Evolutionary conservation across 2,888 invertebrate species (phyloP), one percentile per base, ranked within the genome.

Genomic region (Graphium colonna): DNA sequence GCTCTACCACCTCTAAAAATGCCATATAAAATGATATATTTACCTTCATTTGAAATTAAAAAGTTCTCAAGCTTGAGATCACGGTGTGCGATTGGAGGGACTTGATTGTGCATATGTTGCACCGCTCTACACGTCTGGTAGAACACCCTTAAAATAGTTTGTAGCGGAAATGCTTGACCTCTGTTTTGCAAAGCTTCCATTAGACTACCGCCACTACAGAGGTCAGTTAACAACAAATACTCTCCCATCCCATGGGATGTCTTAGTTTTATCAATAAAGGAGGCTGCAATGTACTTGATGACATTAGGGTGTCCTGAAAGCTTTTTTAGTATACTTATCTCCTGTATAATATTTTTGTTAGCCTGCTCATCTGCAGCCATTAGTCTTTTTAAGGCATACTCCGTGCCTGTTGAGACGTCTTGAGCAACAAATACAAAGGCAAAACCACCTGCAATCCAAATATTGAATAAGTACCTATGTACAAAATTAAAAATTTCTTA

Each of bases 31-130:
- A 21, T 21, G 5, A 3, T 21, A 21, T 31, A 47, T 84, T 36
- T 90, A 71, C 97, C 97, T 83, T 96, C 95, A 68, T 91, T 91
- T 59, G 96, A 95, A 66, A 99, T 92, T 59, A 99, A 88, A 71
- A 99, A 93, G 86, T 99, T 99, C 91, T 99, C 99, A 83, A 95
- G 93, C 91, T 99, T 99, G 69, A 99, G 93, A 91, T 99, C 99
- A 69, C 98, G 92, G 85, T 99, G 99, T 43, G 96, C 94, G 57
- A 99, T 95, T n/a, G 98, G 95, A 38, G 97, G 96, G 42, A 91
- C 91, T 81, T 97, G 97, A 38, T 92, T 92, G 76, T 99, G 99
- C 95, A 99, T 95, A 75, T 98, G 97, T 63, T 97, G 94, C 9
- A 99, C 95, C 33, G 98, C 97, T 62, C 92, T 92, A 67, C 96